These are phyloP conservation scores for Drosophila teissieri DNA, from an alignment of 1,140 invertebrate genomes.

Conservation along the genomic window DNA sequence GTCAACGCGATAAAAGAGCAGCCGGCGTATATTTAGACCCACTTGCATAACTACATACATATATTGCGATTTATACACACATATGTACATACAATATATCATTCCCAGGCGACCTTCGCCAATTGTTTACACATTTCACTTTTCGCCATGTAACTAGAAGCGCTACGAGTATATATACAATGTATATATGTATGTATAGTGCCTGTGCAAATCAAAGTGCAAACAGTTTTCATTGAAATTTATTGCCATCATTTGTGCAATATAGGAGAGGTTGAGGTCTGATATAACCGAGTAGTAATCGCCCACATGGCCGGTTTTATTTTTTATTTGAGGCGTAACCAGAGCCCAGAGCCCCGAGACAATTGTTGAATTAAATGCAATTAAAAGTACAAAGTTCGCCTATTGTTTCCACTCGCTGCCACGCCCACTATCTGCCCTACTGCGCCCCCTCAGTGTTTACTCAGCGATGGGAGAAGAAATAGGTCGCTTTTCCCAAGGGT, in stretches of 20 bases:
- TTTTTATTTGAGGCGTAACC: constrained; percentile 25
- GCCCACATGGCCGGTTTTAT: not conserved
- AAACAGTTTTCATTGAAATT: constrained; percentile 73
- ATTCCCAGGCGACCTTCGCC: constrained; percentile 11
- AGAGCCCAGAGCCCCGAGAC: constrained; percentile 2
- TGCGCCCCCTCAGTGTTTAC: no score
- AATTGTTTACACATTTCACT: constrained; percentile 57
- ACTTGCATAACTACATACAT: constrained; percentile 19
- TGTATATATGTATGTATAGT: not conserved
- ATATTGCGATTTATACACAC: not conserved
- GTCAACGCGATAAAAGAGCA: not conserved
- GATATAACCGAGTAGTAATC: constrained; percentile 16
- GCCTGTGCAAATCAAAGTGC: constrained; percentile 62
- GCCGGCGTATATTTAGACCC: not conserved
- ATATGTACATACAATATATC: not conserved
- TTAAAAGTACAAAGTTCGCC: constrained; percentile 70
- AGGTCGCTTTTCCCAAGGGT: not conserved
- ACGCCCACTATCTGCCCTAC: not conserved
- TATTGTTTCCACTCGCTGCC: constrained; percentile 12
- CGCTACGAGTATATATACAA: not conserved
- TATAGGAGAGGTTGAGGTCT: constrained; percentile 9
- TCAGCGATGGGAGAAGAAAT: no score
- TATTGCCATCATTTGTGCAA: constrained; percentile 54
- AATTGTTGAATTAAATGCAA: constrained; percentile 67
- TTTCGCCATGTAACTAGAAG: constrained; percentile 20